phyloP scores from a whole-genome alignment of 2,797 vertebrate genomes.

The Mus minutoides region DNA sequence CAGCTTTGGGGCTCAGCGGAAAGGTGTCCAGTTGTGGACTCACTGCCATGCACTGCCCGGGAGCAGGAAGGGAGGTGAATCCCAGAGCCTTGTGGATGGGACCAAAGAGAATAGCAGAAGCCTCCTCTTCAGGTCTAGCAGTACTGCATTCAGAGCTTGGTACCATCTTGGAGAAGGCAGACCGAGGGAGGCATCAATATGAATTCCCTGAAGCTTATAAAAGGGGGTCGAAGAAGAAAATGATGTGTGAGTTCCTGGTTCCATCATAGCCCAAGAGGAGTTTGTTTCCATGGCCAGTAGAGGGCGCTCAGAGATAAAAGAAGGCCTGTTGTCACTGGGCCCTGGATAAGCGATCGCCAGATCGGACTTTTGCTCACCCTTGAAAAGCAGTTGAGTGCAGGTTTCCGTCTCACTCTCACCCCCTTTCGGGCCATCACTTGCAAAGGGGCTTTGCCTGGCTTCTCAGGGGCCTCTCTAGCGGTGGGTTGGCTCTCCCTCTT shows the following conservation, averaged over 20 bases:
- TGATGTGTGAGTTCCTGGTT: background rate
- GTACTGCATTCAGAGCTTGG: background rate
- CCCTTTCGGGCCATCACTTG: too few relatives aligned
- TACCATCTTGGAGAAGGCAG: background rate
- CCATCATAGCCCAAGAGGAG: background rate
- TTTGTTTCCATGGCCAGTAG: constrained; percentile 46
- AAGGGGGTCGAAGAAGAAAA: background rate
- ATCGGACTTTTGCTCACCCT: background rate
- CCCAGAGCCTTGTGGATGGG: background rate
- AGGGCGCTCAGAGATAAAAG: constrained; percentile 45
- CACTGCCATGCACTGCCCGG: background rate
- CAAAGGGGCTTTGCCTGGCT: background rate
- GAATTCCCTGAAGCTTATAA: background rate
- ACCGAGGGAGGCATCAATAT: background rate
- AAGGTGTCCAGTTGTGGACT: background rate
- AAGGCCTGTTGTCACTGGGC: background rate
- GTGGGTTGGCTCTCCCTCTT: background rate
- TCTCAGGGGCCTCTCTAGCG: background rate
- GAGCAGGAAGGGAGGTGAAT: background rate
- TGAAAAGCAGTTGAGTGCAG: background rate
- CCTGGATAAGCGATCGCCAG: too few relatives aligned
- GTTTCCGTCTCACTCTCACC: background rate
- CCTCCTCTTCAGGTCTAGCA: too few relatives aligned
- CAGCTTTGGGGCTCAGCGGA: background rate
- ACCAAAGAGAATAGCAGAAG: background rate